These are phyloP conservation scores for Phasianus colchicus DNA, from an alignment of 2,113 vertebrate species.

Conservation along the genomic window DNA sequence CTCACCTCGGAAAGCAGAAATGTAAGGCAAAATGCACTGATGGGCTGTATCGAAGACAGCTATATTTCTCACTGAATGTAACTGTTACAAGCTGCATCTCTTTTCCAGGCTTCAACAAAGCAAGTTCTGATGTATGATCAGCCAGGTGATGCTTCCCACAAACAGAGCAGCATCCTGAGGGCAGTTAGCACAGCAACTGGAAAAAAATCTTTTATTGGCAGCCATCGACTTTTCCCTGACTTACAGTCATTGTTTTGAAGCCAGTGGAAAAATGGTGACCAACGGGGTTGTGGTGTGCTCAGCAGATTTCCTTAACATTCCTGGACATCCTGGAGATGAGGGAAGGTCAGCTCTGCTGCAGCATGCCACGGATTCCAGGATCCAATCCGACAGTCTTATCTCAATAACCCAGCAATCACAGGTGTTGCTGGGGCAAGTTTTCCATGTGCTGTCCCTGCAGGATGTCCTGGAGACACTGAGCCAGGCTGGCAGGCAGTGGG, in stretches of 20 bases:
- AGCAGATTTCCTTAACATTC: background rate
- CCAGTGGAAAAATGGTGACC: background rate
- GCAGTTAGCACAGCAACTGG: background rate
- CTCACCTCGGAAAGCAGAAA: background rate
- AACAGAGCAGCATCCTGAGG: background rate
- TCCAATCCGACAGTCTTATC: background rate
- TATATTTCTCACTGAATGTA: background rate
- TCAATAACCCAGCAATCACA: background rate
- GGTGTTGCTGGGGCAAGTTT: background rate
- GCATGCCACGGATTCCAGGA: background rate
- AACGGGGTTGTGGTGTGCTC: background rate
- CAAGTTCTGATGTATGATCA: background rate
- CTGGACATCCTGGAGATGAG: accelerated
- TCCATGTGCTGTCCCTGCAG: background rate
- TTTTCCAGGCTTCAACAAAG: background rate
- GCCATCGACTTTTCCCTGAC: background rate
- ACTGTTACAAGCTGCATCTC: background rate
- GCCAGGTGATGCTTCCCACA: background rate
- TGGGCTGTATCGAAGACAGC: background rate
- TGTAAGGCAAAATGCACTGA: background rate
- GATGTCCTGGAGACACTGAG: background rate
- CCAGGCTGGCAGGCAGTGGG: background rate
- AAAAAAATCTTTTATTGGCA: background rate
- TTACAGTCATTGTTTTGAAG: background rate
- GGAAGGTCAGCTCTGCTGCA: background rate